Conservation (phyloP, 2,797 vertebrate genomes). For the Rhincodon typus region DNA sequence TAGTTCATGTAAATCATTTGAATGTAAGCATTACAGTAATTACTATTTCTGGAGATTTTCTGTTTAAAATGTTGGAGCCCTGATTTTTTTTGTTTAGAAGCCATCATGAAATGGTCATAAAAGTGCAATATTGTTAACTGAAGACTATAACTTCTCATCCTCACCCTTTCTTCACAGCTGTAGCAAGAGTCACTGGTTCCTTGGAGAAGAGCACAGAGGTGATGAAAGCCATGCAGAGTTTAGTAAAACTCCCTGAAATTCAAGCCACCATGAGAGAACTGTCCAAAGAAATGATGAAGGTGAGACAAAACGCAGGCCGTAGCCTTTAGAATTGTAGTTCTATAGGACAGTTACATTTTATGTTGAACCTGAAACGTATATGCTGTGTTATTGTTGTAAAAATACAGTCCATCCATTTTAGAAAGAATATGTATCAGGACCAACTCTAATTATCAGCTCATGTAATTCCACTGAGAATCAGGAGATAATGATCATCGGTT, state of each 20-base stretch:
- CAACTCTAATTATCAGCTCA: not conserved
- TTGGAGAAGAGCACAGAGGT: conserved; percentile 95
- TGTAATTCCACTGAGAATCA: not conserved
- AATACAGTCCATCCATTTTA: not conserved
- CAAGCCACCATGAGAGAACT: conserved; percentile 93
- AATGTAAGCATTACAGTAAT: not conserved
- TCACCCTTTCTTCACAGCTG: conserved; percentile 56
- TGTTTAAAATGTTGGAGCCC: not conserved
- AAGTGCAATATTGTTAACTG: not conserved
- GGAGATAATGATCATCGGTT: not conserved
- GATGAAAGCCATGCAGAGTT: conserved; percentile 95
- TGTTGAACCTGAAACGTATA: not conserved
- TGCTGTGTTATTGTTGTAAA: not conserved
- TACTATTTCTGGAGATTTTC: not conserved
- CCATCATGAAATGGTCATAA: not conserved
- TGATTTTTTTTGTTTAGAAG: not conserved
- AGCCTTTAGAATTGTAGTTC: not conserved
- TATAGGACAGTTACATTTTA: not conserved
- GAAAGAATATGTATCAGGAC: not conserved
- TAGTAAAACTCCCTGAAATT: conserved; percentile 92
- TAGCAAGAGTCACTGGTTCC: conserved; percentile 80
- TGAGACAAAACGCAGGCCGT: conserved; percentile 46
- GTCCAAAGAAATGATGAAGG: conserved; percentile 99
- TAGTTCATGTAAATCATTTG: not conserved
- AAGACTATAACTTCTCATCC: not conserved